Evolutionary conservation across 2,113 vertebrate genomes (phyloP).

Genomic region (Phyllostomus discolor): DNA sequence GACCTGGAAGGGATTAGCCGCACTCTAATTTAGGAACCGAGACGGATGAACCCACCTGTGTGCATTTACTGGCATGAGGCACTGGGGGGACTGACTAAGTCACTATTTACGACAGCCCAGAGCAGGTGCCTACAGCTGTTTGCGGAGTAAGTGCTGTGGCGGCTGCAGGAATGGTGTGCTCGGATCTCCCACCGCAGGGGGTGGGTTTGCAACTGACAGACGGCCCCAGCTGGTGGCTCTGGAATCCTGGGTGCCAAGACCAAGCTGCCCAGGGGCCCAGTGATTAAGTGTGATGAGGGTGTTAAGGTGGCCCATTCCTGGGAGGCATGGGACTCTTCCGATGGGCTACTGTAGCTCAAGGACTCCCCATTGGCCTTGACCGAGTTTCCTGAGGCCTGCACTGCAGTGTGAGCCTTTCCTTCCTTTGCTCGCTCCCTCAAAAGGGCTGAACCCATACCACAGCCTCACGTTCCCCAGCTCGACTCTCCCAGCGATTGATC

Average conservation of each 20-base stretch:
- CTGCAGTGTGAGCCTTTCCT: background rate
- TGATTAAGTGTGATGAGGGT: background rate
- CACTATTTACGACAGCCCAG: slow-evolving; percentile 13
- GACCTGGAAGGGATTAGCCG: slow-evolving; percentile 44
- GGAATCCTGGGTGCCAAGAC: background rate
- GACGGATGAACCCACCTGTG: background rate
- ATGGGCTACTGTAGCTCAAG: background rate
- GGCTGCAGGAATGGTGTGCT: background rate
- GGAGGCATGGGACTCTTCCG: background rate
- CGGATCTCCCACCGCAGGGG: background rate
- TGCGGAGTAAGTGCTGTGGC: background rate
- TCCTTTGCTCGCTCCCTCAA: background rate
- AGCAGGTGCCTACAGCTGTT: slow-evolving; percentile 65
- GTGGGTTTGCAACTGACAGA: background rate
- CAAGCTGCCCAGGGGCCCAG: background rate
- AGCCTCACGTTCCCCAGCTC: too few species aligned
- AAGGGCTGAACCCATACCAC: background rate
- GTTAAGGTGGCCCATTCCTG: background rate
- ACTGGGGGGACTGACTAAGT: background rate
- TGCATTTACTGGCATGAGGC: background rate
- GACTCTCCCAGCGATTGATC: background rate
- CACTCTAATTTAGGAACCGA: slow-evolving; percentile 47
- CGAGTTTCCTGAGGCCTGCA: background rate
- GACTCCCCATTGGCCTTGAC: background rate
- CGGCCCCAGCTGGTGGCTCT: background rate